Base-by-base conservation (phyloP, 2,888 invertebrate genomes). In the Lithophane ornitopus region DNA sequence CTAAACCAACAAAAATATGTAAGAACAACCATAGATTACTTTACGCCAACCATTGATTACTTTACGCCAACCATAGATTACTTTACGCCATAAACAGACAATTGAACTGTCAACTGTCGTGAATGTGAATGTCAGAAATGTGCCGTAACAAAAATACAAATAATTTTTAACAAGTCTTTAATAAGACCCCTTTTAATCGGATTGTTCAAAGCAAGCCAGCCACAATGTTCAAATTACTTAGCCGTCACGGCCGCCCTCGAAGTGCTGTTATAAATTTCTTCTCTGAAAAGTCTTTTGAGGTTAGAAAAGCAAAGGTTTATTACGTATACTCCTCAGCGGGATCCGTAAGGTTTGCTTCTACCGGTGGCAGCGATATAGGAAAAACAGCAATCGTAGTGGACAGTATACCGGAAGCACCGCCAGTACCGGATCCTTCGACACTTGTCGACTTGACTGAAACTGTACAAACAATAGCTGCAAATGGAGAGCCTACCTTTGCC, bases 401-500 rank as follows among this genome's bases (percentile, higher is more conserved):
- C 28, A 92, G 88, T 82, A 95, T 96, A 90, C 96, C 96, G 58
- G 96, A 96, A 88, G 95, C 96, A 14, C 96, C 96, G 12, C 95
- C 96, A 14, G 91, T 96, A 28, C 96, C 96, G 6, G 95, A 95
- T 81, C 90, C 93, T n/a, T 87, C 94, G 0, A 88, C 90, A 67
- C 80, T 94, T 63, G 81, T 88, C 39, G 93, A 94, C 71, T 85
- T 95, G 77, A 91, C 93, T 63, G 95, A 94, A 78, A 90, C 94
- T 9, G 94, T 94, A 14, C 95, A 95, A 82, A 90, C 94, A n/a
- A 86, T 96, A 39, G 93, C 96, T 46, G 93, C 93, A 11, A 96
- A 96, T 89, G 98, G 98, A 14, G 99, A 99, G 91, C 98, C 98
- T 1, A 97, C 98, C 0, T 97, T 99, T 89, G 97, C 97, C 0